phyloP scores from a whole-genome alignment of 2,797 vertebrate species.

The Dipus sagitta region DNA sequence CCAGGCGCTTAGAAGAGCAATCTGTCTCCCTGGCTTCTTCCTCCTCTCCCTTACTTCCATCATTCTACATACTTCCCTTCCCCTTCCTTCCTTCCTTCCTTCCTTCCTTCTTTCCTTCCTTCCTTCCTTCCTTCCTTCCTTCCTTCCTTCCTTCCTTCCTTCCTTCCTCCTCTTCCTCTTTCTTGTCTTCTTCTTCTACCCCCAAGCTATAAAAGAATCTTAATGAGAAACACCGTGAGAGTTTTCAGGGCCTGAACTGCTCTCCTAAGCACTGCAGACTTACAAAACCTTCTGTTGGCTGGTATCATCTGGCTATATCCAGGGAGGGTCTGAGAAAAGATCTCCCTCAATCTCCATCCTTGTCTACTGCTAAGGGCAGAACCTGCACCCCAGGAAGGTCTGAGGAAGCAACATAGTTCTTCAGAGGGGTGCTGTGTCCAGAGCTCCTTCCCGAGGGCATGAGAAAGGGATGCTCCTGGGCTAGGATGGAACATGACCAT shows the following conservation, averaged over 20 bases:
- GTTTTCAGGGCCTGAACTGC: neutral
- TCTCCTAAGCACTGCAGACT: neutral
- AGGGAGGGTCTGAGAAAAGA: neutral
- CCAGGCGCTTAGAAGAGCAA: neutral
- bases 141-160: accelerated
- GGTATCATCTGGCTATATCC: accelerated
- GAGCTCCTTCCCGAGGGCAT: neutral
- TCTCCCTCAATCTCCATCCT: neutral
- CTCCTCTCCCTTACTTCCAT: too few species aligned
- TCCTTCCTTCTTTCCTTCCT: neutral
- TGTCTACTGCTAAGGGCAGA: neutral
- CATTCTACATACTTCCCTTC: neutral
- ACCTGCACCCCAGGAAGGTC: neutral
- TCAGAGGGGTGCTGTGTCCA: accelerated
- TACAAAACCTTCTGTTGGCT: neutral
- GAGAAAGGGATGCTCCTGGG: too few species aligned
- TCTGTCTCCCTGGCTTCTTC: accelerated
- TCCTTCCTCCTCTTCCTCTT: neutral
- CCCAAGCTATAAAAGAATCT: neutral
- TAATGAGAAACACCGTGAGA: neutral
- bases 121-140: accelerated
- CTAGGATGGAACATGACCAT: neutral
- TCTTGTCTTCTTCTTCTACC: too few species aligned
- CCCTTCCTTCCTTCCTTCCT: accelerated
- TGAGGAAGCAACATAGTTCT: neutral